Conservation (phyloP, 2,888 invertebrate species). For the Volucella inflata region DNA sequence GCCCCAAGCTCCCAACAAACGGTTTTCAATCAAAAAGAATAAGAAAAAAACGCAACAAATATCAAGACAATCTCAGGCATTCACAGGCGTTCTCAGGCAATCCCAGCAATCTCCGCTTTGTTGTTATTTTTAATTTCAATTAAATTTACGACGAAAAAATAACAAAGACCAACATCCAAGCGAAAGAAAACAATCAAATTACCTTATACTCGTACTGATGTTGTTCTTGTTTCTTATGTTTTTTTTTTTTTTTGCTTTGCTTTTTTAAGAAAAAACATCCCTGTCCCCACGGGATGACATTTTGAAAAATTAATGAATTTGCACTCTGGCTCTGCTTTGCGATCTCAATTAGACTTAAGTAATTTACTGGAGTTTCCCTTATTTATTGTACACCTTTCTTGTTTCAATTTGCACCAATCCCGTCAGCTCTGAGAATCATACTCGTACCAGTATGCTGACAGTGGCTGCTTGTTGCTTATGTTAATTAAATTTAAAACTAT, state of each 20-base stretch:
- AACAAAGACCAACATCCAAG: constrained; percentile 28
- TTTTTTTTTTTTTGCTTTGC: too few species aligned
- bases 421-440: too few species aligned
- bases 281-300: constrained; percentile 38
- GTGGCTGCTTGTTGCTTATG: background rate
- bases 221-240: constrained; percentile 1
- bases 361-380: constrained; percentile 40
- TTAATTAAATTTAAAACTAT: constrained; percentile 43
- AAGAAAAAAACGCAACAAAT: constrained; percentile 15
- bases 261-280: background rate
- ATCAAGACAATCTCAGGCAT: constrained; percentile 10
- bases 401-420: background rate
- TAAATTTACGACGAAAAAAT: constrained; percentile 44
- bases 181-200: constrained; percentile 51
- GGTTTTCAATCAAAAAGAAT: constrained; percentile 65
- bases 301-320: constrained; percentile 53
- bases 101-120: constrained; percentile 25
- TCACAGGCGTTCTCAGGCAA: background rate
- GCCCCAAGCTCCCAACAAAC: constrained; percentile 55
- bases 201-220: constrained; percentile 4
- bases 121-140: constrained; percentile 60
- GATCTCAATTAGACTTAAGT: constrained; percentile 52
- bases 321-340: constrained; percentile 15
- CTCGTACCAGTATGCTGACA: too few species aligned
- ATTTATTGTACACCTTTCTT: constrained; percentile 4